Conservation (phyloP, 2,113 vertebrate species). For the Accipiter cooperii region DNA sequence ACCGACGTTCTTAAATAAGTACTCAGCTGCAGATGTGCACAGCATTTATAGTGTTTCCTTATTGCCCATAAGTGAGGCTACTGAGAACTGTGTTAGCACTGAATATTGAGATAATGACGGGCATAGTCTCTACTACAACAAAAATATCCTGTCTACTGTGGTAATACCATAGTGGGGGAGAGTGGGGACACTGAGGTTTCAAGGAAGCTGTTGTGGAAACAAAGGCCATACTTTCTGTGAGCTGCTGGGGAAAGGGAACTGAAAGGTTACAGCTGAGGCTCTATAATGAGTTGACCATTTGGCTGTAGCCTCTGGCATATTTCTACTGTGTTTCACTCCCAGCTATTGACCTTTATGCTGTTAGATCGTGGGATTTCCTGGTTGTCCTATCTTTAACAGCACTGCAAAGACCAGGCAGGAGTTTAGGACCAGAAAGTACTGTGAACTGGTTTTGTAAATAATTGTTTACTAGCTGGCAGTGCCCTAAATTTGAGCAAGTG, state of each 20-base stretch:
- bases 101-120: not conserved
- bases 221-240: not conserved
- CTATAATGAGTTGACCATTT: not conserved
- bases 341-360: conserved; percentile 6
- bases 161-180: rapidly evolving
- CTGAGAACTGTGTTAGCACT: not conserved
- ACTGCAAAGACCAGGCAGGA: not conserved
- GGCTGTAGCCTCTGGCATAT: not conserved
- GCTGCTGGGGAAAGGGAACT: not conserved
- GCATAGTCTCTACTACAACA: not conserved
- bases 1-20: not conserved
- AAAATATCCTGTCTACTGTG: not conserved
- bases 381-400: not conserved
- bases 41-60: not conserved
- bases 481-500: not conserved
- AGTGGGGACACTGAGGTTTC: not conserved
- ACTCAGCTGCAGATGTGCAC: not conserved
- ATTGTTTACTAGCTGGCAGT: not conserved
- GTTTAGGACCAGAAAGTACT: not conserved
- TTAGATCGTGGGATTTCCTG: not conserved
- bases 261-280: not conserved
- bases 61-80: not conserved
- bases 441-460: not conserved
- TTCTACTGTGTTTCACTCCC: not conserved
- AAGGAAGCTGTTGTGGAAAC: not conserved